phyloP scores from a whole-genome alignment of 2,888 invertebrate genomes.

The Phorcus lineatus region DNA sequence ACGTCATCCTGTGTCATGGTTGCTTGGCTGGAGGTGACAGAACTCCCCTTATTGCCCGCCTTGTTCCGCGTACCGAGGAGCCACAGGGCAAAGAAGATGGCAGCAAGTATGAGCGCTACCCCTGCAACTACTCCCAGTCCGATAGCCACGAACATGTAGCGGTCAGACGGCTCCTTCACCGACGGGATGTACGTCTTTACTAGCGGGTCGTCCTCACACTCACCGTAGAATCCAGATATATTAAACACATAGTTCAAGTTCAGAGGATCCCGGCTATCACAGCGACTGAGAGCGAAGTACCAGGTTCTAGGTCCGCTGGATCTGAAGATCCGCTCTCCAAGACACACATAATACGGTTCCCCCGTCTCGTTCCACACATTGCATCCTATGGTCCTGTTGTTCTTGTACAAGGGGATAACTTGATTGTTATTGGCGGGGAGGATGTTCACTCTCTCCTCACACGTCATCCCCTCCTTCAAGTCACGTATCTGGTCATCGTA shows the following conservation, averaged over 20 bases:
- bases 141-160: constrained; percentile 57
- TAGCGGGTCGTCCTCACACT: constrained; percentile 67
- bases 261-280: constrained; percentile 49
- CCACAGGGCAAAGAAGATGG: constrained; percentile 62
- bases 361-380: constrained; percentile 56
- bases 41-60: constrained; percentile 55
- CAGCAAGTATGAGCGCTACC: constrained; percentile 55
- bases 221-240: constrained; percentile 64
- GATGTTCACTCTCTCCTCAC: constrained; percentile 56
- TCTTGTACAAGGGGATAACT: constrained; percentile 59
- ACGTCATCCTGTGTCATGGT: constrained; percentile 70
- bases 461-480: constrained; percentile 59
- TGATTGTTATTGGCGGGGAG: constrained; percentile 64
- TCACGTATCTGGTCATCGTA: constrained; percentile 66
- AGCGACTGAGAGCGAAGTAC: constrained; percentile 66
- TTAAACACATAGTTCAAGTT: constrained; percentile 68
- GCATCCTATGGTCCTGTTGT: constrained; percentile 62
- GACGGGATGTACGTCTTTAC: constrained; percentile 56
- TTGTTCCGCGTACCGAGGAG: constrained; percentile 55
- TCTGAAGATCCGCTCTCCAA: constrained; percentile 63
- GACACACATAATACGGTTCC: constrained; percentile 61
- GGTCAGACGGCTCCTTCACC: constrained; percentile 37
- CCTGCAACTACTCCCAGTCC: constrained; percentile 65
- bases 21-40: constrained; percentile 68
- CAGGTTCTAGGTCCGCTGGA: constrained; percentile 64